Base-by-base conservation (phyloP, 2,888 invertebrate species). In the Synanthedon myopaeformis region DNA sequence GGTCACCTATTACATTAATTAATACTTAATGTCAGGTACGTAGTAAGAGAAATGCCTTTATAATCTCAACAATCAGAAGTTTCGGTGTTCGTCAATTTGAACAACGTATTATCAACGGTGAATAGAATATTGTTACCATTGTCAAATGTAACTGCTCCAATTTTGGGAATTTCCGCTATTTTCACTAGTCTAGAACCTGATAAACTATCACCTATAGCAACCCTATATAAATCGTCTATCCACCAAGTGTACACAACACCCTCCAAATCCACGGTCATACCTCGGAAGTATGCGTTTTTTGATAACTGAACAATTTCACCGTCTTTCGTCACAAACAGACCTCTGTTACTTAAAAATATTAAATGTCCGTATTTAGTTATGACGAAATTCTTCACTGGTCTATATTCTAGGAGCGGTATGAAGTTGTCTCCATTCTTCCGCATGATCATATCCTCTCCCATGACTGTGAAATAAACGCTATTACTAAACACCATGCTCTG, bases 161-260 rank as follows among this genome's bases (percentile, higher is more conserved):
- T 74, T 1, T 58, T 56, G 0, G 70, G 66, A 4, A 84, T 55
- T 42, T 71, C 59, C 12, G 74, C 75, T 0, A 83, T 61, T 59
- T 69, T 77, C 0, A 64, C 67, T 19, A 87, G 45, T 11, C 52
- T 69, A 0, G 83, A 78, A 17, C 75, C 63, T 8, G 59, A 19
- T 6, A 84, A 57, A 53, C 70, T 67, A 17, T 66, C 68, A 1
- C 70, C 67, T 42, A 82, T 62, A 50, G 67, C 51, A 2, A 87
- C 67, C 62, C 71, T 79, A 53, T 84, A 87, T 4, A 87, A 69
- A 0, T 78, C 80, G 54, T 86, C 83, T 1, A 86, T 53, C 84
- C 85, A 86, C 86, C 86, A 86, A 3, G 77, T 69, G 41, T 81
- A 84, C 0, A 85, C 70, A 0, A 57, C 62, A 0, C 74, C 80